Evolutionary conservation across 92 coral and sea anemone species (phyloP).

Genomic region (Epizoanthus rinbou): DNA sequence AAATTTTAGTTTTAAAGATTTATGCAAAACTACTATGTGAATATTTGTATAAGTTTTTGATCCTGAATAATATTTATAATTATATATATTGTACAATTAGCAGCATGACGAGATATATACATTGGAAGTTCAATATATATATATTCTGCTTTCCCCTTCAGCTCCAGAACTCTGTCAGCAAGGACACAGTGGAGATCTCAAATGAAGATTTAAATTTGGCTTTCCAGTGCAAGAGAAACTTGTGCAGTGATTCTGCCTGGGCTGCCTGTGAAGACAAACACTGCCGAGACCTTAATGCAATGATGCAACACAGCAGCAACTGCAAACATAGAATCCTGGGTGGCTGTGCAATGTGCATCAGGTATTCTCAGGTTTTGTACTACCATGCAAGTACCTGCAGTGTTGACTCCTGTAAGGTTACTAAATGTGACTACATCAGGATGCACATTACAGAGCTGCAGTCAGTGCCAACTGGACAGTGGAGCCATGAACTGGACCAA

Average conservation of each 20-base stretch:
- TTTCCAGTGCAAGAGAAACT: slow-evolving; percentile 22
- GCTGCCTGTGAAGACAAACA: slow-evolving; percentile 14
- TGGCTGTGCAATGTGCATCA: slow-evolving; percentile 50
- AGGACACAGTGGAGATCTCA: background rate
- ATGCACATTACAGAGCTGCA: slow-evolving; percentile 6
- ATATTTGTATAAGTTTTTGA: too few species aligned
- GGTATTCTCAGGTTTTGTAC: slow-evolving; percentile 11
- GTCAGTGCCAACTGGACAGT: slow-evolving; percentile 6
- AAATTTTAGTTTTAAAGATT: too few species aligned
- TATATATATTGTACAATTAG: too few species aligned
- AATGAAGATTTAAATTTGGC: slow-evolving; percentile 1
- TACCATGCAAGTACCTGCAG: slow-evolving; percentile 49
- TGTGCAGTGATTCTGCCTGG: slow-evolving; percentile 14
- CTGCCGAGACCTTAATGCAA: slow-evolving; percentile 44
- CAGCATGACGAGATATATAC: too few species aligned
- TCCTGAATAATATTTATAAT: too few species aligned
- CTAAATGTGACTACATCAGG: slow-evolving; percentile 52
- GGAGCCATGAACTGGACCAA: slow-evolving; percentile 48
- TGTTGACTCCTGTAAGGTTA: slow-evolving; percentile 31
- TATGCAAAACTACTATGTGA: too few species aligned
- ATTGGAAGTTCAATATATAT: too few species aligned
- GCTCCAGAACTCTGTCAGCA: background rate
- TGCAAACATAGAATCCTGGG: slow-evolving; percentile 53
- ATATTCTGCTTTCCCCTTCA: background rate
- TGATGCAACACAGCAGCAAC: slow-evolving; percentile 46